These are phyloP conservation scores for Oxycera nigricornis DNA, from an alignment of 2,888 invertebrate genomes.

Conservation along the genomic window DNA sequence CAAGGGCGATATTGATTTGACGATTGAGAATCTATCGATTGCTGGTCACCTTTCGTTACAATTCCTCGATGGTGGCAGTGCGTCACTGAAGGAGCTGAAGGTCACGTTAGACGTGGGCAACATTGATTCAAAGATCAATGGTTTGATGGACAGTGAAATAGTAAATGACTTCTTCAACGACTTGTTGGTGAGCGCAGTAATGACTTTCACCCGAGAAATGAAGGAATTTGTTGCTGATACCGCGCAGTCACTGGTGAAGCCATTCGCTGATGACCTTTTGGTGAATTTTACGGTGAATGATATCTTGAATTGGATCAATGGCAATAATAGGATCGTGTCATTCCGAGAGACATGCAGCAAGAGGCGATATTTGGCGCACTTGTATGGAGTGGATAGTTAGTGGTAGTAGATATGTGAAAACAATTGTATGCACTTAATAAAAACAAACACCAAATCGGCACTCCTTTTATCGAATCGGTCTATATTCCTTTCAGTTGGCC, in stretches of 20 bases:
- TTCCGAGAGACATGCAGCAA: background rate
- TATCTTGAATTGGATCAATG: constrained; percentile 32
- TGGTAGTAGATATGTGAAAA: too few relatives aligned
- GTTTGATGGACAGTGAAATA: constrained; percentile 48
- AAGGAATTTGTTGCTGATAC: background rate
- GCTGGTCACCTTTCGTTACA: constrained; percentile 3
- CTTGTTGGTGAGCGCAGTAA: background rate
- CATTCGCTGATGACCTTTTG: constrained; percentile 11
- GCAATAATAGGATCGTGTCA: background rate
- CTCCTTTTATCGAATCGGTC: too few relatives aligned
- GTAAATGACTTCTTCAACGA: constrained; percentile 22
- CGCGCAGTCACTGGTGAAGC: background rate
- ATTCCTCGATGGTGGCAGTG: background rate
- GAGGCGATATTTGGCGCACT: background rate
- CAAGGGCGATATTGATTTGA: constrained; percentile 24
- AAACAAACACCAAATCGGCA: too few relatives aligned
- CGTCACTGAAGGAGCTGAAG: constrained; percentile 47
- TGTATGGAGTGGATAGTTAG: too few relatives aligned
- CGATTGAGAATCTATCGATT: constrained; percentile 6
- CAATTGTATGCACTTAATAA: too few relatives aligned
- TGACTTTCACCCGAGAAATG: background rate
- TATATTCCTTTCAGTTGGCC: too few relatives aligned
- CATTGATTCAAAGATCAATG: constrained; percentile 54
- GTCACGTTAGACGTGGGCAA: constrained; percentile 52
- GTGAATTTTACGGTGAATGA: constrained; percentile 3